Conservation (phyloP, 2,113 vertebrate genomes). For the Poecilia latipinna region DNA sequence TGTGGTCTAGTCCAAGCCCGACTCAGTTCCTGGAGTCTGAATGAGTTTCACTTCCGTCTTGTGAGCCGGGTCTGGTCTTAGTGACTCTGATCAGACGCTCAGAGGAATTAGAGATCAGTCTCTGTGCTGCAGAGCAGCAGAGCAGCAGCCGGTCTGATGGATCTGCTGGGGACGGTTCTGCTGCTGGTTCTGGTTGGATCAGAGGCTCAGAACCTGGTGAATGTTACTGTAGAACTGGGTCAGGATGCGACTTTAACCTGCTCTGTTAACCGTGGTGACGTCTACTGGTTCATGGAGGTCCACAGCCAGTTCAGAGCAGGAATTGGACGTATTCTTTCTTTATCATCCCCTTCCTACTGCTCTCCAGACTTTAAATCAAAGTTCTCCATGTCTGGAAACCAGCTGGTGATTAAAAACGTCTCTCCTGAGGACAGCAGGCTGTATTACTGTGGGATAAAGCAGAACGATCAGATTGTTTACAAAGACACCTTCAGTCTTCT, state of each 20-base stretch:
- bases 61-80: not conserved
- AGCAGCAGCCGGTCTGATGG: too few species aligned
- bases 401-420: not conserved
- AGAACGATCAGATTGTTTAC: fast-evolving
- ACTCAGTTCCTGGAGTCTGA: not conserved
- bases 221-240: not conserved
- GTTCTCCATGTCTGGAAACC: not conserved
- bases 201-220: fast-evolving
- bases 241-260: conserved; percentile 7
- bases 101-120: too few species aligned
- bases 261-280: fast-evolving
- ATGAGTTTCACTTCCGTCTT: conserved; percentile 1
- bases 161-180: conserved; percentile 2
- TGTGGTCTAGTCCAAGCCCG: too few species aligned
- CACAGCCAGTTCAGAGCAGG: fast-evolving
- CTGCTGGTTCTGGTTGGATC: fast-evolving
- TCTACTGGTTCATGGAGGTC: conserved; percentile 13
- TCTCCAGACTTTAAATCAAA: not conserved
- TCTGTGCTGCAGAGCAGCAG: too few species aligned
- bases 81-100: not conserved
- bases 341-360: fast-evolving
- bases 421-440: conserved; percentile 9
- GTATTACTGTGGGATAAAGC: conserved; percentile 5
- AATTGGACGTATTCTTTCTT: fast-evolving
- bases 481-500: not conserved